Evolutionary conservation across 2,888 invertebrate species (phyloP), one percentile per base, ranked within the genome.

Genomic region (Polymixis flavicincta): DNA sequence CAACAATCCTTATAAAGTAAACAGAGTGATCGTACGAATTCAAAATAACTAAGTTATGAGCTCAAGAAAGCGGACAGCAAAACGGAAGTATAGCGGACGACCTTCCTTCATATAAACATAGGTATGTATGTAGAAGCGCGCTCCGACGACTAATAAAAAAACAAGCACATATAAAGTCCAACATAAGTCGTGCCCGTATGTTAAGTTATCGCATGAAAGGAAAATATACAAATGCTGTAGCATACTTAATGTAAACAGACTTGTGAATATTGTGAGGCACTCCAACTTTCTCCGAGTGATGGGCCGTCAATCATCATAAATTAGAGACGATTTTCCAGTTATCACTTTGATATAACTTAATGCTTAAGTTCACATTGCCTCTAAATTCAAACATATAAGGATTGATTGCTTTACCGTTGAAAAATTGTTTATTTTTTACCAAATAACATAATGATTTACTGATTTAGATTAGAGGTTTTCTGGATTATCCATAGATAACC

Each of bases 301-400:
- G 93, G 93, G 92, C 93, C 92, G 94, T 95, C 95, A 95, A 95
- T 95, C 95, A 94, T 93, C 91, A 92, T 92, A 93, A 92, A 92
- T 92, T 92, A 93, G 90, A 93, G 92, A 91, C 90, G 90, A 93
- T 94, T 95, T 94, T 93, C 94, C 93, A 93, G 93, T 94, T 93
- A 94, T 92, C 93, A 92, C 91, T 91, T 89, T 85, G 80, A 91
- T 88, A 89, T 87, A 89, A 89, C 87, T 88, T 85, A 83, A 81
- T 83, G 82, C 74, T 72, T 83, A 82, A 71, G 71, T 83, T 85
- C 74, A 78, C 80, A 64, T 81, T 57, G 37, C 42, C 50, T 71
- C 48, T 65, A 72, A 76, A 69, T 64, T 28, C 14, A 17, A 32
- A 6, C 25, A 11, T 32, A 14, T 66, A 25, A 69, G 25, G 9